phyloP scores from a whole-genome alignment of 2,888 invertebrate genomes.

The Microctonus hyperodae region DNA sequence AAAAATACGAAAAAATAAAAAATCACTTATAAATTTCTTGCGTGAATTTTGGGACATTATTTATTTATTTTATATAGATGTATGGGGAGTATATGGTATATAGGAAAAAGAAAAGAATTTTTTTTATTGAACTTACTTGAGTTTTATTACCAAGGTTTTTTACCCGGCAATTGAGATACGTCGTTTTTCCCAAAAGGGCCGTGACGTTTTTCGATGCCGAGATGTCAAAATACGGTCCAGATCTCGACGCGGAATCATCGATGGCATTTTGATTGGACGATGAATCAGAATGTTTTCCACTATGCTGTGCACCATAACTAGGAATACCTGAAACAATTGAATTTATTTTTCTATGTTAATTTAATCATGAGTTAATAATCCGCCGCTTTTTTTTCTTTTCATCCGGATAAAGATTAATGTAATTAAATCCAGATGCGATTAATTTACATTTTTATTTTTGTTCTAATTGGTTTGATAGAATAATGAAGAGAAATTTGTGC shows the following conservation, averaged over 20 bases:
- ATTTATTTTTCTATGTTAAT: background rate
- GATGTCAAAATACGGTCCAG: constrained; percentile 80
- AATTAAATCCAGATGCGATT: no score
- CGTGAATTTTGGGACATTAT: no score
- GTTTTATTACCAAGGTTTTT: constrained; percentile 92
- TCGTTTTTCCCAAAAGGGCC: constrained; percentile 86
- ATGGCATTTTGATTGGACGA: constrained; percentile 56
- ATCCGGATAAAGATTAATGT: no score
- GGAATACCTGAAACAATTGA: constrained; percentile 50
- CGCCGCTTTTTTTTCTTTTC: no score
- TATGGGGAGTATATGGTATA: background rate
- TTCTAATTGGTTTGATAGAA: no score
- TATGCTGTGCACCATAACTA: constrained; percentile 52
- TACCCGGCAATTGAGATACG: constrained; percentile 87
- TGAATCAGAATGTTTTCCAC: constrained; percentile 54
- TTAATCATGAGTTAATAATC: background rate
- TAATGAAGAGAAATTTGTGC: background rate
- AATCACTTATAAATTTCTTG: constrained; percentile 13
- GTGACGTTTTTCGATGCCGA: constrained; percentile 79
- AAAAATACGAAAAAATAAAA: background rate
- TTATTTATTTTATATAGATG: background rate
- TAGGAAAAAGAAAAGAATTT: background rate
- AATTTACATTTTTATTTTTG: no score
- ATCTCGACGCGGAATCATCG: constrained; percentile 65
- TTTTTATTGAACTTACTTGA: constrained; percentile 68